Evolutionary conservation across 2,113 vertebrate species (phyloP), one percentile per base, ranked within the genome.

Genomic region (Catagonus wagneri): DNA sequence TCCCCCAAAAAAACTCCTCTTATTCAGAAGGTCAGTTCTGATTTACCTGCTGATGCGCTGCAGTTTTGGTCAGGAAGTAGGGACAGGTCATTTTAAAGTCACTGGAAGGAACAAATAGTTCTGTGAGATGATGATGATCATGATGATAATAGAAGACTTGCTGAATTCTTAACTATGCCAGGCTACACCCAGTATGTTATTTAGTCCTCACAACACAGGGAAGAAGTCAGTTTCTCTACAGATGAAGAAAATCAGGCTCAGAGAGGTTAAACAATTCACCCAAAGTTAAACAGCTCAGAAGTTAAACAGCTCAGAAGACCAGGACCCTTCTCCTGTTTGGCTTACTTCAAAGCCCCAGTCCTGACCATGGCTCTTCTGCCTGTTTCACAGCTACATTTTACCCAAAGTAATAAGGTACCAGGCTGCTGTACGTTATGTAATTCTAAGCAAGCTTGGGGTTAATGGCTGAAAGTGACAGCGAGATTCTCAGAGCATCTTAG

Each of bases 181-280:
- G 17, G 44, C 29, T 74, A n/a, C 3, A 75, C 44, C 12, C 54
- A 66, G n/a, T 86, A 32, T 5, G 9, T 16, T 94, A n/a, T 86
- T 79, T 27, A 44, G 56, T 75, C 27, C 12, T 80, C 44, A 58
- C 4, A 44, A 58, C 10, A 76, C 80, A 54, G 34, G 19, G 63
- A 81, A 83, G 44, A 78, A 88, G 66, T 66, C 54, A 50, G 1
- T 93, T 96, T 96, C 36, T 10, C 95, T 74, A 79, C 4, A 54
- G 27, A 36, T 58, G 29, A 54, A 74, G 23, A 72, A 60, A 83
- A 1, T 65, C 61, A 94, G 69, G 63, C 60, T 86, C n/a, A 81
- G 69, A 63, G 66, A 83, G 13, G 19, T 60, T 79, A 61, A 72
- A 16, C 32, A 83, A 71, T 74, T 56, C 44, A 83, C 52, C 52